Evolutionary conservation across 2,113 vertebrate species (phyloP), one percentile per base, ranked within the genome.

Genomic region (Psilopsiagon aymara): DNA sequence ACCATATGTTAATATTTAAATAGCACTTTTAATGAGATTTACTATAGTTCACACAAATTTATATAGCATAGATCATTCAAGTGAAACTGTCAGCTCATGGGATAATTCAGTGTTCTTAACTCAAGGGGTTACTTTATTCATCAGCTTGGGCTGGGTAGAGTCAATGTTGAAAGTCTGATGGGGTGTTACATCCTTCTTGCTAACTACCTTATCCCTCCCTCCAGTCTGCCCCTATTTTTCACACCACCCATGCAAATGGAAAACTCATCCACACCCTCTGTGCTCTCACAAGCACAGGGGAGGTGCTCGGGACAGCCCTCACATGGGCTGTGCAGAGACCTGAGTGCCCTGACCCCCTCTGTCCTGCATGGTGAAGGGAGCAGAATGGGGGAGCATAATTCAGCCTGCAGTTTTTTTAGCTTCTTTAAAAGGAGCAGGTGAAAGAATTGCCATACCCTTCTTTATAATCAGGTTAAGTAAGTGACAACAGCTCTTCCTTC

Each of bases 401-500:
- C 51, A 82, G 39, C 57, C 59, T 66, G 51, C 37, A 31, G 14
- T 66, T 74, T 29, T 88, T 79, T 62, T n/a, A 88, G 67, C 27
- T 9, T 69, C 31, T 87, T 75, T 63, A 67, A 75, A 31, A 51
- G 52, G 89, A 87, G 60, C 6, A 31, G 33, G 39, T n/a, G 82
- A 66, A 85, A 79, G 66, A 51, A 80, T 59, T 87, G 39, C 27
- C 35, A 44, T 52, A 39, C 28, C 46, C 31, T 47, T 18, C n/a
- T 69, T 71, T 78, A 64, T 90, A 92, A 85, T 82, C 79, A 41
- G 75, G n/a, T 77, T 82, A 92, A 82, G 92, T 66, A 90, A 86
- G 91, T 52, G 18, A 68, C 57, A 95, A 69, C 47, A 90, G 66
- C 21, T 75, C 62, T 82, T 84, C 82, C 41, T 82, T 83, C 74